A percentile compares a stretch with the other conserved stretches of the same genome.
Evolutionary conservation across 1,140 invertebrate genomes (phyloP).

Genomic region (Octopus bimaculoides): DNA sequence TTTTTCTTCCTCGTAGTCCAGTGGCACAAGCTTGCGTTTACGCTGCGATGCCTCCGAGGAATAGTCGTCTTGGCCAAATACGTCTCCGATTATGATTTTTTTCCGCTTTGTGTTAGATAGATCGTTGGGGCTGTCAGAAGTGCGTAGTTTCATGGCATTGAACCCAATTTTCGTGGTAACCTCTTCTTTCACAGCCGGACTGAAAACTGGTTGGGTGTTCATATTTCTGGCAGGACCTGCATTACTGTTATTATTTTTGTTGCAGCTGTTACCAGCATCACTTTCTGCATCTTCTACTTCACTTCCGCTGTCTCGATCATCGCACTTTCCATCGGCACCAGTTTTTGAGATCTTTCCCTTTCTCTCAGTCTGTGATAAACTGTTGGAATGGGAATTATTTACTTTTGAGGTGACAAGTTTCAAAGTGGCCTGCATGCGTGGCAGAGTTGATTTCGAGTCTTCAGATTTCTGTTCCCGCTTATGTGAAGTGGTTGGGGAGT

Average conservation of each 20-base stretch:
- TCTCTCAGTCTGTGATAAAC: neutral
- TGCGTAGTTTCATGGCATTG: constrained; percentile 43
- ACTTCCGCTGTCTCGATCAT: too few species aligned
- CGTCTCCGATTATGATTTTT: constrained; percentile 80
- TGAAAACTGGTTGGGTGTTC: constrained; percentile 26
- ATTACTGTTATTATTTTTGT: neutral
- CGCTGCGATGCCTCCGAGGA: constrained; percentile 61
- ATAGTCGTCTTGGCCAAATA: constrained; percentile 82
- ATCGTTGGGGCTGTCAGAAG: constrained; percentile 27
- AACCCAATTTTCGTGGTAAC: constrained; percentile 38
- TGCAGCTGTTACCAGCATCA: neutral
- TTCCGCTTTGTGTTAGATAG: constrained; percentile 61
- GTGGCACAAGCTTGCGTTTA: constrained; percentile 80
- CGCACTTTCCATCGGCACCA: too few species aligned
- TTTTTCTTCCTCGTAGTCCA: constrained; percentile 50
- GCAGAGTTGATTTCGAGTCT: constrained; percentile 13
- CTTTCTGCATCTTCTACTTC: too few species aligned
- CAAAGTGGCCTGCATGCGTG: constrained; percentile 41
- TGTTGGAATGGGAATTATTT: constrained; percentile 19
- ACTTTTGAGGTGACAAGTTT: constrained; percentile 28
- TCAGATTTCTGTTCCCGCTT: neutral
- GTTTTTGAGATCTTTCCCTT: neutral
- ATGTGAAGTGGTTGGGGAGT: constrained; percentile 11
- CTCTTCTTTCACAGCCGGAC: constrained; percentile 37
- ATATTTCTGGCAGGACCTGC: neutral